Evolutionary conservation across 2,113 vertebrate genomes (phyloP), one percentile per base, ranked within the genome.

Genomic region (Physeter macrocephalus): DNA sequence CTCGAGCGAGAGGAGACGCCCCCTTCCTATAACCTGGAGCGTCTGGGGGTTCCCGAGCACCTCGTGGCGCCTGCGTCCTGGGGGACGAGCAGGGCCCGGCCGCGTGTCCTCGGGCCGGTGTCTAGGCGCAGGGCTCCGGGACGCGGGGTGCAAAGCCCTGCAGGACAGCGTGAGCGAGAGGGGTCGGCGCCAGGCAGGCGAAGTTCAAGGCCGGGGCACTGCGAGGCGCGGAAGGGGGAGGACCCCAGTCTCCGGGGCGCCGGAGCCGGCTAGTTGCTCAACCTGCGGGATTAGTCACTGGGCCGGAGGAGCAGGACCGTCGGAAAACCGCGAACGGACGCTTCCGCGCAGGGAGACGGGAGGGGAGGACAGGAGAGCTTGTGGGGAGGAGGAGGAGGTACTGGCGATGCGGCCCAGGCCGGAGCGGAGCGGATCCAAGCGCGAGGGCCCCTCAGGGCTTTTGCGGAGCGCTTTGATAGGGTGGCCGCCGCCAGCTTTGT

Each of bases 181-280:
- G 36, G 39, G 64, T 18, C n/a, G 11, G 36, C 23, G 21, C 14
- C 4, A 23, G 46, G 41, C 14, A 21, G 25, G 67, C 67, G 66
- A 84, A 80, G 92, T 69, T 96, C 94, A 96, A 96, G 94, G 93
- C 92, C 66, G 0, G 54, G 29, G 41, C 86, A 29, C 43, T 12
- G 86, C 23, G 4, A 34, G 0, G 18, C 27, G 25, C 41, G 2
- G 52, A 31, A 66, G 46, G 25, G 34, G 57, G 21, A 36, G 52
- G 52, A 64, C 80, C 90, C 18, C 62, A 1, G 52, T 31, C 80
- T 80, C 54, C 39, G 1, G 36, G 83, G 62, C 80, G 77, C 84
- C 95, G 41, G 41, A 29, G 43, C 23, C 31, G 0, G 49, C 41
- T 43, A 1, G 62, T 87, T 93, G 85, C 95, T 88, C 88, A 95